Conservation (phyloP, 2,113 vertebrate genomes). For the Carassius carassius region DNA sequence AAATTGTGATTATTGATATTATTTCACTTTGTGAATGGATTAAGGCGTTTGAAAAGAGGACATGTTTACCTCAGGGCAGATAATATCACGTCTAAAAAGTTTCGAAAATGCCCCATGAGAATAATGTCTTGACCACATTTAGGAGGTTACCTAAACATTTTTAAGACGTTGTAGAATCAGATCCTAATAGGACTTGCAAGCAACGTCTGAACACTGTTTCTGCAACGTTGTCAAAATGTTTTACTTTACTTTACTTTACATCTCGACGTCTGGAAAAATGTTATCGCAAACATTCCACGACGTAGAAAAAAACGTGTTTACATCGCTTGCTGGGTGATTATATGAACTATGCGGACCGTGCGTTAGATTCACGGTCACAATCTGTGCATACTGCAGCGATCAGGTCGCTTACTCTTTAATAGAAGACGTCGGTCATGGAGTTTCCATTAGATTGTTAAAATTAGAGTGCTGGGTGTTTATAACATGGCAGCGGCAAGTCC, state of each 20-base stretch:
- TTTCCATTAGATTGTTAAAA: background rate
- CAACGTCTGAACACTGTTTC: no score
- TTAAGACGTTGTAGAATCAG: no score
- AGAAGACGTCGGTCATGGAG: background rate
- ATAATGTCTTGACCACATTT: background rate
- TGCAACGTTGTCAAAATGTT: background rate
- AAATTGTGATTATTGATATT: background rate
- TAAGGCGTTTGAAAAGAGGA: no score
- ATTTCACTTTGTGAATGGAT: background rate
- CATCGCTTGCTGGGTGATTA: background rate
- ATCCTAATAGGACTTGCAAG: no score
- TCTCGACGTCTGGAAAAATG: background rate
- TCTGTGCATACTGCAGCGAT: background rate
- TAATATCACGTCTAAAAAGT: background rate
- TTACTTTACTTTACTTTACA: no score
- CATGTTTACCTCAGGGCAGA: constrained; percentile 10
- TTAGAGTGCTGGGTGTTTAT: constrained; percentile 1
- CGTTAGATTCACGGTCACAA: background rate
- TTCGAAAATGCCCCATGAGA: background rate
- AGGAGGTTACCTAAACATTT: background rate
- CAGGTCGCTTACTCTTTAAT: background rate
- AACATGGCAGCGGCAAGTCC: constrained; percentile 3
- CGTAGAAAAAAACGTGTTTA: background rate
- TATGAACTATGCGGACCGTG: background rate
- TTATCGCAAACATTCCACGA: background rate